A percentile compares a stretch with the other conserved stretches of the same genome.
Evolutionary conservation across 1,140 invertebrate species (phyloP).

Genomic region (Matsumurasca onukii): DNA sequence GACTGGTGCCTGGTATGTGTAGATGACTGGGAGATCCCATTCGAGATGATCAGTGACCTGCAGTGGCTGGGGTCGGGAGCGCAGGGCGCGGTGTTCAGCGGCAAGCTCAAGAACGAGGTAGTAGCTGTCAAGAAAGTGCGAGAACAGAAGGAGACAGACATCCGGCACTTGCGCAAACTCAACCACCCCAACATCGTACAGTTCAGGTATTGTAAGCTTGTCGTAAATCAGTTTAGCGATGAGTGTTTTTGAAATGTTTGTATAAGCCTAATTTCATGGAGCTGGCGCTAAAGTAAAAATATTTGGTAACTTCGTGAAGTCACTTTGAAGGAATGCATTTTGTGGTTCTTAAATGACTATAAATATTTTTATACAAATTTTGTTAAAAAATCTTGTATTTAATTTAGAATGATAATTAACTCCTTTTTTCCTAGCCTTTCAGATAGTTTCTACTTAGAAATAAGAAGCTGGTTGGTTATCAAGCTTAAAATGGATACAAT

Average conservation of each 20-base stretch:
- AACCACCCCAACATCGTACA: slow-evolving; percentile 97
- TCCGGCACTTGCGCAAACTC: slow-evolving; percentile 89
- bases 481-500: too few relatives aligned
- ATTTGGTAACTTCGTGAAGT: too few relatives aligned
- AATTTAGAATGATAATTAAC: too few relatives aligned
- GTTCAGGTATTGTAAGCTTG: slow-evolving; percentile 89
- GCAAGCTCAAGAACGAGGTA: slow-evolving; percentile 75
- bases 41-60: slow-evolving; percentile 88
- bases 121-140: slow-evolving; percentile 97
- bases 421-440: too few relatives aligned
- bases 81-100: slow-evolving; percentile 94
- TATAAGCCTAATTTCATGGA: background rate
- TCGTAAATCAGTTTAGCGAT: background rate
- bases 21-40: slow-evolving; percentile 94
- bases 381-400: too few relatives aligned
- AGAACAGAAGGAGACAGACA: slow-evolving; percentile 92
- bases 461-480: too few relatives aligned
- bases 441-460: too few relatives aligned
- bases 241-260: background rate
- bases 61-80: slow-evolving; percentile 94
- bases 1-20: too few relatives aligned
- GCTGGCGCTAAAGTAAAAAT: slow-evolving; percentile 28
- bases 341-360: too few relatives aligned
- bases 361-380: too few relatives aligned
- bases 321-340: too few relatives aligned